Conservation (phyloP, 2,113 vertebrate genomes). For the Paramormyrops kingsleyae region DNA sequence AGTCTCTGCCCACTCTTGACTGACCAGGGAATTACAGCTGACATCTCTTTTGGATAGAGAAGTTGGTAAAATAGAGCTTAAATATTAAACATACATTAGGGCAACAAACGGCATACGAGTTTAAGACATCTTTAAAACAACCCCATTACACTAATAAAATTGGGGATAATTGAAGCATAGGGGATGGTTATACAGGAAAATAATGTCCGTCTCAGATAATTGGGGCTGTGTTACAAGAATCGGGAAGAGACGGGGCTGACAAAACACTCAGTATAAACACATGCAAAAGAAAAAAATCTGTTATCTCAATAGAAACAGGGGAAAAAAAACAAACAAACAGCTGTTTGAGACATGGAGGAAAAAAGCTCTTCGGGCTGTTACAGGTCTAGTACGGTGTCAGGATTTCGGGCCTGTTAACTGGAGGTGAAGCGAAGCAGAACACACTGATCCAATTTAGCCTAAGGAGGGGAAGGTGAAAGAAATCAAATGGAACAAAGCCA, state of each 20-base stretch:
- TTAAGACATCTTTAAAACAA: background rate
- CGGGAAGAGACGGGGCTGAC: background rate
- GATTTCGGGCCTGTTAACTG: background rate
- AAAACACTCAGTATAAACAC: background rate
- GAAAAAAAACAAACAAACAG: background rate
- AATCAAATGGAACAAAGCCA: background rate
- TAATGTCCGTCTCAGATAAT: background rate
- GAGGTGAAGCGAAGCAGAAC: background rate
- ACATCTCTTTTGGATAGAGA: background rate
- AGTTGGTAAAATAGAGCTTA: background rate
- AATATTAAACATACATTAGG: background rate
- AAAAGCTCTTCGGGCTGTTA: background rate
- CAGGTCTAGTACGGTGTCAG: background rate
- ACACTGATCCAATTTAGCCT: background rate
- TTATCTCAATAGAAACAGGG: background rate
- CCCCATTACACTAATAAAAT: background rate
- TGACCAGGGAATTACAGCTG: background rate
- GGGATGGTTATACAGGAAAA: background rate
- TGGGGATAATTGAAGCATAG: background rate
- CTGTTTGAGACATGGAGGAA: background rate
- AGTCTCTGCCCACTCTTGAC: background rate
- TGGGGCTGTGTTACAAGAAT: background rate
- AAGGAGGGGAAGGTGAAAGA: background rate
- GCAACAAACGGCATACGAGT: background rate
- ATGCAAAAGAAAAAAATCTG: background rate